Percentiles rank a stretch among this genome's conserved stretches.
Evolutionary conservation across 1,140 invertebrate species (phyloP).

Genomic region (Drosophila oshimai): DNA sequence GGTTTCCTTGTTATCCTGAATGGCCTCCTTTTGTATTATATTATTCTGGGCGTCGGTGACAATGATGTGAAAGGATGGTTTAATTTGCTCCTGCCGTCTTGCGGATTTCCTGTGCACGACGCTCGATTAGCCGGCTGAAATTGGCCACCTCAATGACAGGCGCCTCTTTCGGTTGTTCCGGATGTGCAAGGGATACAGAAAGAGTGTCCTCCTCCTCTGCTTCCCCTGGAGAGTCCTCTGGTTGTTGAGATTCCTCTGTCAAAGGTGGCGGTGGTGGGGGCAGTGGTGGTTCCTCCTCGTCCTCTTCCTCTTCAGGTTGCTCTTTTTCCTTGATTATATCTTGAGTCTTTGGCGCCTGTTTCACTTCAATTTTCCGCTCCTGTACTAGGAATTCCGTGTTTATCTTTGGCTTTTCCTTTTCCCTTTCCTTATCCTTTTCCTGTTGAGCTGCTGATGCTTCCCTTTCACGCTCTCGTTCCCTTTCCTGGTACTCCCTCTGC

Average conservation of each 20-base stretch:
- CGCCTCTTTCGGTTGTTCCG: slow-evolving; percentile 66
- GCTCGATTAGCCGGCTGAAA: slow-evolving; percentile 73
- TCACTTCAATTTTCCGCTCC: slow-evolving; percentile 11
- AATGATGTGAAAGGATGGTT: slow-evolving; percentile 69
- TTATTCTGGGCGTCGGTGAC: slow-evolving; percentile 79
- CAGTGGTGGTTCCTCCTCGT: slow-evolving; percentile 39
- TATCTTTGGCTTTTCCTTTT: slow-evolving; percentile 32
- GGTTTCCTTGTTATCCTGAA: slow-evolving; percentile 27
- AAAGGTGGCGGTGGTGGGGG: slow-evolving; percentile 59
- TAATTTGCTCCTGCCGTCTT: slow-evolving; percentile 16
- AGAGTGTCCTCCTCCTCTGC: slow-evolving; percentile 10
- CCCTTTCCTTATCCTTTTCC: slow-evolving; percentile 9
- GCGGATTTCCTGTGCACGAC: slow-evolving; percentile 69
- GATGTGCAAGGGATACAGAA: slow-evolving; percentile 31
- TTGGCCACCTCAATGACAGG: slow-evolving; percentile 68
- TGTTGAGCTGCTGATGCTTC: slow-evolving; percentile 24
- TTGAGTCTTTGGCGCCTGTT: slow-evolving; percentile 4
- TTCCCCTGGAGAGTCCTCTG: not conserved
- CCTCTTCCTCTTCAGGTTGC: not conserved
- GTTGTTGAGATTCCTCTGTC: slow-evolving; percentile 1
- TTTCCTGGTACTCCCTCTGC: slow-evolving; percentile 59
- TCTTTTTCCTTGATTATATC: slow-evolving; percentile 17
- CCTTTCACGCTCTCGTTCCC: slow-evolving; percentile 43
- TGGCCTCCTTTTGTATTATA: slow-evolving; percentile 74
- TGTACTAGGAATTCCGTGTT: slow-evolving; percentile 12